These are phyloP conservation scores for Cynoglossus semilaevis DNA, from an alignment of 2,113 vertebrate species.

Conservation along the genomic window DNA sequence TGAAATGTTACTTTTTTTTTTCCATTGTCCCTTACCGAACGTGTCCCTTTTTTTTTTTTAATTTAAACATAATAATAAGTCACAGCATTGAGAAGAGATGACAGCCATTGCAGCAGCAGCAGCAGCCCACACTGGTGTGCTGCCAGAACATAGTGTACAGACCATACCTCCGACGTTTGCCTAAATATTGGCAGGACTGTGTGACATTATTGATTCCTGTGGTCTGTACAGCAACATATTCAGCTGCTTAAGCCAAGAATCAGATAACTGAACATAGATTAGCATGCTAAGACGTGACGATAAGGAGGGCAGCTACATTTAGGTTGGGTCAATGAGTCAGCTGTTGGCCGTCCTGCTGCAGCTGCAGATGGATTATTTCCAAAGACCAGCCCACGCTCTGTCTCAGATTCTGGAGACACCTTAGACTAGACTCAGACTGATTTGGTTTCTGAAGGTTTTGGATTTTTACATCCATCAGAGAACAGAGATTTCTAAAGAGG, in stretches of 20 bases:
- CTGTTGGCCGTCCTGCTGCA: conserved; percentile 24
- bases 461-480: too few relatives aligned
- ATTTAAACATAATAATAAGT: neutral
- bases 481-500: too few relatives aligned
- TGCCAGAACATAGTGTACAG: conserved; percentile 12
- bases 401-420: neutral
- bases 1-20: too few relatives aligned
- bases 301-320: neutral
- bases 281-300: conserved; percentile 22
- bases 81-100: neutral
- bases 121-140: neutral
- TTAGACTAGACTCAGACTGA: conserved; percentile 3
- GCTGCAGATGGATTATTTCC: conserved; percentile 27
- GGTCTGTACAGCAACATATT: conserved; percentile 37
- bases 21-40: too few relatives aligned
- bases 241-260: conserved; percentile 36
- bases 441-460: conserved; percentile 19
- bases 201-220: conserved; percentile 54
- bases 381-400: conserved; percentile 25
- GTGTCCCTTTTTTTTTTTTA: too few relatives aligned
- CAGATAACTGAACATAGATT: conserved; percentile 36
- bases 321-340: conserved; percentile 1
- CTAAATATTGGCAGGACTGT: conserved; percentile 23
- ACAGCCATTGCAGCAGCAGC: neutral
- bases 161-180: conserved; percentile 10